A percentile compares a stretch with the other conserved stretches of the same genome.
Evolutionary conservation across 2,888 invertebrate genomes (phyloP).

Genomic region (Dendrolimus pini): DNA sequence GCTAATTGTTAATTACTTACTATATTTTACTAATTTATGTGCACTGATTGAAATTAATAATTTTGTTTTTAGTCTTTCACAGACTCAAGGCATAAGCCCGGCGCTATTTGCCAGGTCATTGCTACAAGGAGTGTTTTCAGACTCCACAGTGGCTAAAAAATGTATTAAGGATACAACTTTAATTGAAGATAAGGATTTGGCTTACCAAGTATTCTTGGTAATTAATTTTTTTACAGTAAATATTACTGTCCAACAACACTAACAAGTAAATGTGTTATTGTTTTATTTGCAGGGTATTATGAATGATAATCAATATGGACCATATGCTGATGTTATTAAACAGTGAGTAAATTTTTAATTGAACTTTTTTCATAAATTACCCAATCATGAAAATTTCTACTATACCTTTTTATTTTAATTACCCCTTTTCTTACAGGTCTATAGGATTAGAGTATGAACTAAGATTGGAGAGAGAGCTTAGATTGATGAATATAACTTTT

Average conservation of each 20-base stretch:
- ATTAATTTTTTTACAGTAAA: constrained; percentile 7
- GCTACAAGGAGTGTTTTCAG: constrained; percentile 61
- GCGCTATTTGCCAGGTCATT: constrained; percentile 62
- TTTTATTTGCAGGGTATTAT: constrained; percentile 80
- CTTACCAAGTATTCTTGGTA: constrained; percentile 86
- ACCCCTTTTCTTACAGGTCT: constrained; percentile 63
- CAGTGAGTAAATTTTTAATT: constrained; percentile 70
- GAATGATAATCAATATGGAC: constrained; percentile 91
- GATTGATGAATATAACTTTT: constrained; percentile 61
- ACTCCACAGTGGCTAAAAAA: constrained; percentile 63
- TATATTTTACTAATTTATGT: no score
- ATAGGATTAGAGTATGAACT: constrained; percentile 92
- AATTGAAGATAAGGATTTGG: constrained; percentile 82
- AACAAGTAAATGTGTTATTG: constrained; percentile 11
- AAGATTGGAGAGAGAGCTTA: constrained; percentile 79
- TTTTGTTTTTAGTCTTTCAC: constrained; percentile 45
- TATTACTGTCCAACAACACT: no score
- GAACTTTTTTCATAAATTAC: constrained; percentile 1
- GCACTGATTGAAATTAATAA: no score
- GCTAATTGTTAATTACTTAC: no score
- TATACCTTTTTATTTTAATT: no score
- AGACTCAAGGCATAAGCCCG: constrained; percentile 59
- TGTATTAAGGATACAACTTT: constrained; percentile 83
- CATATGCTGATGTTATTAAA: constrained; percentile 86
- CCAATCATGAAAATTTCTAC: no score